Conservation (phyloP, 2,797 vertebrate species). For the Onychomys arenicola region DNA sequence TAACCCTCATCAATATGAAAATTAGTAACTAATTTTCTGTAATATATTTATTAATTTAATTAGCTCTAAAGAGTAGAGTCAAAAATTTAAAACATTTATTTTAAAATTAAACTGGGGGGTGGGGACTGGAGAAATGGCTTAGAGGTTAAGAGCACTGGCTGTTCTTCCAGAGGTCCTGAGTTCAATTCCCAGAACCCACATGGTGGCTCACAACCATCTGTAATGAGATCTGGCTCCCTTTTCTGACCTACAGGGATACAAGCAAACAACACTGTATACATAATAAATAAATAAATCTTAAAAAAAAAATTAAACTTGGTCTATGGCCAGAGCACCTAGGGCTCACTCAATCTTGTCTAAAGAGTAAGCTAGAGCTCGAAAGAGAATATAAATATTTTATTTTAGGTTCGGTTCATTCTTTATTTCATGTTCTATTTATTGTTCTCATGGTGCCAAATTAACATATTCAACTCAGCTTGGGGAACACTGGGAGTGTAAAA, state of each 20-base stretch:
- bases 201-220: too few relatives aligned
- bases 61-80: slow-evolving; percentile 47
- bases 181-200: too few relatives aligned
- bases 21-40: slow-evolving; percentile 3
- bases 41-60: slow-evolving; percentile 49
- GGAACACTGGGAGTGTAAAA: neutral
- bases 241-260: too few relatives aligned
- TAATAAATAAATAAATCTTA: too few relatives aligned
- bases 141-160: too few relatives aligned
- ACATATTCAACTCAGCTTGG: slow-evolving; percentile 51
- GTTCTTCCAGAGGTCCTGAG: too few relatives aligned
- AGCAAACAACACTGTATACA: too few relatives aligned
- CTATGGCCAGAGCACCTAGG: neutral
- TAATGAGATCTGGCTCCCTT: too few relatives aligned
- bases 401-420: neutral
- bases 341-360: neutral
- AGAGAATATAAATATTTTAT: slow-evolving; percentile 12
- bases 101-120: neutral
- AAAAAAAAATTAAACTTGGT: neutral
- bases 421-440: slow-evolving; percentile 36
- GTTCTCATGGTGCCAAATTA: slow-evolving; percentile 46
- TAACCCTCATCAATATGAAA: slow-evolving; percentile 50
- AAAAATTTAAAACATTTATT: slow-evolving; percentile 25
- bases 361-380: neutral
- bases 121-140: too few relatives aligned